Evolutionary conservation across 2,797 vertebrate species (phyloP), one percentile per base, ranked within the genome.

Genomic region (Micrastur ruficollis): DNA sequence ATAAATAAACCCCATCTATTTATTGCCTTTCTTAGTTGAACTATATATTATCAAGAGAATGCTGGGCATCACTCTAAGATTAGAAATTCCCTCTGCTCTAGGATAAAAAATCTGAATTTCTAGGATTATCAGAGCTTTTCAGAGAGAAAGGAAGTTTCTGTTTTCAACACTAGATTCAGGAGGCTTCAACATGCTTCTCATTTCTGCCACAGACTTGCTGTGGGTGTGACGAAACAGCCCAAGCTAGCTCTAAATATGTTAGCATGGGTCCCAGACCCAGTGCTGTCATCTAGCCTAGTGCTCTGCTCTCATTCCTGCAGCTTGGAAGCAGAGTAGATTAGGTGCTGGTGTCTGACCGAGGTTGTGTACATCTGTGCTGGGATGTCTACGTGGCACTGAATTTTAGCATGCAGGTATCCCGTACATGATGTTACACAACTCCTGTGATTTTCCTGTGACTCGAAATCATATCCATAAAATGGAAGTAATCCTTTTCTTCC

Each of bases 1-100:
- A 98, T 96, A 98, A 98, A 98, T 98, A 98, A 96, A 66, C 25
- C 14, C 4, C 52, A 78, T 91, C 90, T 93, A 92, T 96, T 96
- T 95, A 91, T 80, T 91, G 85, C 75, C 81, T 92, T 86, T 90
- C 92, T 92, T 92, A 93, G 32, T 81, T 95, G 88, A 56, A 50
- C 55, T 89, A 0, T 88, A 46, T 71, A 63, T 94, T 94, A 74
- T 70, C 59, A 67, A 82, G 79, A 86, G 66, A 95, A 58, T 66
- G 63, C n/a, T 83, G 84, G 20, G 27, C 56, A 58, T 84, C 49
- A 42, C 32, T 72, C 56, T 93, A 19, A 20, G 56, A 74, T 86
- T 94, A 86, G 65, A 82, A 86, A 93, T 81, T 86, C 34, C 46
- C 26, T 76, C 50, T 84, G 18, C 38, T 81, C n/a, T 83, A 34